Percentiles rank a stretch among this genome's conserved stretches.
Conservation (phyloP, 1,140 invertebrate genomes). For the Drosophila trapezifrons region DNA sequence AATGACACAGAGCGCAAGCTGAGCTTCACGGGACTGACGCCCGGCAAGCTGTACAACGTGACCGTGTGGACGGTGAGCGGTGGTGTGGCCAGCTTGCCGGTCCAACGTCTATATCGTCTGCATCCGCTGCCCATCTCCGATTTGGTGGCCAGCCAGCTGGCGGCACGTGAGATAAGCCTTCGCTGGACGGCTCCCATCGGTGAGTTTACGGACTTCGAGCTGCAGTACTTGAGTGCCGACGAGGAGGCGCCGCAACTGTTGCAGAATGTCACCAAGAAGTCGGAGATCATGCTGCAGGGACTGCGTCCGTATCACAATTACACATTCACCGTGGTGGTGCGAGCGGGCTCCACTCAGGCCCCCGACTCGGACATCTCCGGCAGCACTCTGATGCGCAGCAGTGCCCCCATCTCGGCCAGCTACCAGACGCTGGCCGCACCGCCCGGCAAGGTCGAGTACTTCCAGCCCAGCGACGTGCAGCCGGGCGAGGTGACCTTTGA, state of each 20-base stretch:
- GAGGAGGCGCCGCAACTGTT: constrained; percentile 85
- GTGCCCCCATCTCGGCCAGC: constrained; percentile 90
- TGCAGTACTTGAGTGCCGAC: constrained; percentile 92
- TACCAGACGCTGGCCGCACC: constrained; percentile 93
- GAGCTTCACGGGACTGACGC: constrained; percentile 91
- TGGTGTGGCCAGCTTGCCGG: constrained; percentile 92
- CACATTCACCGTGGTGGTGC: constrained; percentile 94
- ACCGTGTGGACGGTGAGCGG: constrained; percentile 96
- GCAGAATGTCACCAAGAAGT: constrained; percentile 89
- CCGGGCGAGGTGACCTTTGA: constrained; percentile 92
- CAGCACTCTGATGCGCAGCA: constrained; percentile 88
- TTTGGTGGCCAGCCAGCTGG: constrained; percentile 90
- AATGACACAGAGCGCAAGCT: constrained; percentile 92
- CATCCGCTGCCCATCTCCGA: constrained; percentile 92
- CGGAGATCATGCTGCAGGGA: constrained; percentile 88
- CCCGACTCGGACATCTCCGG: constrained; percentile 20
- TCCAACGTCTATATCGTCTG: constrained; percentile 92
- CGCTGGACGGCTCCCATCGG: constrained; percentile 92
- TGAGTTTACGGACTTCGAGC: constrained; percentile 94
- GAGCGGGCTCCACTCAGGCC: constrained; percentile 88
- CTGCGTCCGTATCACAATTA: constrained; percentile 94
- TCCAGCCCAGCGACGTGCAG: constrained; percentile 90
- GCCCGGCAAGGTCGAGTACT: constrained; percentile 90
- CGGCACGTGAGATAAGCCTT: constrained; percentile 91
- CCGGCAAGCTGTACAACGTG: constrained; percentile 94